Conservation (phyloP, 92 coral and sea anemone genomes). For the Micromussa lordhowensis region DNA sequence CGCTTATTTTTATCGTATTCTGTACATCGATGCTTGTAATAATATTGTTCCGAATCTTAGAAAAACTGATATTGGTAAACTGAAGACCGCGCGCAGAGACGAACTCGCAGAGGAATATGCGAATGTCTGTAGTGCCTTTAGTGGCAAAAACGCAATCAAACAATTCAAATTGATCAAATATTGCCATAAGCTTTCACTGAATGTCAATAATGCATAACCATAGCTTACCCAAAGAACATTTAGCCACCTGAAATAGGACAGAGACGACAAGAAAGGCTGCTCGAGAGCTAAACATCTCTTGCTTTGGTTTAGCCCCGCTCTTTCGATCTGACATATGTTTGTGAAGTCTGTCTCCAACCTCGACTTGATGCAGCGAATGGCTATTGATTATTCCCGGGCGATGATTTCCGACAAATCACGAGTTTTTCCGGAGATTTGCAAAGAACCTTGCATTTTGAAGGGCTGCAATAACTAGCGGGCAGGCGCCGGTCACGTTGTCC, state of each 20-base stretch:
- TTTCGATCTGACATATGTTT: slow-evolving; percentile 3
- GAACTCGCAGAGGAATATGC: neutral
- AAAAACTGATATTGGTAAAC: neutral
- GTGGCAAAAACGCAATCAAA: neutral
- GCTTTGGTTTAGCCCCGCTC: neutral
- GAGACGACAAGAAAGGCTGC: slow-evolving; percentile 14
- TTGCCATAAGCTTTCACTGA: neutral
- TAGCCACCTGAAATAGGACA: slow-evolving; percentile 20
- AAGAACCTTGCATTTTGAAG: neutral
- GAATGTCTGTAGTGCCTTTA: no score
- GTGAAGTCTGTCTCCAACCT: slow-evolving; percentile 3
- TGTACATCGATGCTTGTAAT: neutral
- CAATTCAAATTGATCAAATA: neutral
- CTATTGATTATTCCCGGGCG: slow-evolving; percentile 9
- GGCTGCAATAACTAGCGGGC: slow-evolving; percentile 21
- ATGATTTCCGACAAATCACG: slow-evolving; percentile 19
- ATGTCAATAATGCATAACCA: neutral
- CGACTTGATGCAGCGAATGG: slow-evolving; percentile 21
- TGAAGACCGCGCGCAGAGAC: neutral
- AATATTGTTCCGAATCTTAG: neutral
- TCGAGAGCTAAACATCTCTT: slow-evolving; percentile 7
- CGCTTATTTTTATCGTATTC: neutral
- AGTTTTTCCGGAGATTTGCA: neutral
- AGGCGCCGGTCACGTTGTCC: slow-evolving; percentile 34
- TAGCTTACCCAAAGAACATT: slow-evolving; percentile 18